Conservation (phyloP, 2,888 invertebrate species). For the Agrotis exclamationis region DNA sequence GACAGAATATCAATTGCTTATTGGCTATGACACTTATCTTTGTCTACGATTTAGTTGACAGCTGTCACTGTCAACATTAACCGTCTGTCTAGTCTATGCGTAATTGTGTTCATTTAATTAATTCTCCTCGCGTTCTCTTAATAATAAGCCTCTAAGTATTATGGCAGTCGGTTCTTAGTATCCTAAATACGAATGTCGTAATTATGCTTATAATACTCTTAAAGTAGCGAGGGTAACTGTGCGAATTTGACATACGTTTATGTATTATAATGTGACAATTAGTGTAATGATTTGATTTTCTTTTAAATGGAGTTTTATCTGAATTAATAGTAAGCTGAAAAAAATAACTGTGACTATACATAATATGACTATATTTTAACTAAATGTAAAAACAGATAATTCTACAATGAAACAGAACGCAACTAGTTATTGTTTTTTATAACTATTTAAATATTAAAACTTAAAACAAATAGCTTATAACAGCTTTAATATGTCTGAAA, state of each 20-base stretch:
- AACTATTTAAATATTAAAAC: no score
- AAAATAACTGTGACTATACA: no score
- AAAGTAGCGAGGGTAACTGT: slow-evolving; percentile 18
- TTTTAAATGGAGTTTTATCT: background rate
- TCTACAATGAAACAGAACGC: no score
- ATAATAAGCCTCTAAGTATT: slow-evolving; percentile 21
- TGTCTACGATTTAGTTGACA: background rate
- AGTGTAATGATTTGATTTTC: slow-evolving; percentile 11
- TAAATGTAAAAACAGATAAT: no score
- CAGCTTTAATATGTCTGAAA: no score
- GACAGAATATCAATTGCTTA: background rate
- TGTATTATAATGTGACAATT: background rate
- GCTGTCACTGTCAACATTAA: background rate
- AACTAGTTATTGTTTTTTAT: no score
- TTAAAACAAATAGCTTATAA: no score
- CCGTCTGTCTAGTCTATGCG: background rate
- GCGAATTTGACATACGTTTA: background rate
- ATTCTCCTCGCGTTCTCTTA: slow-evolving; percentile 36
- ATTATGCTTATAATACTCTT: slow-evolving; percentile 37
- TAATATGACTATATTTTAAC: no score
- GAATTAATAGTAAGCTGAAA: background rate
- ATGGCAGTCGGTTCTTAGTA: slow-evolving; percentile 40
- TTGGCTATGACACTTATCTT: background rate
- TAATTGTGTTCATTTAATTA: slow-evolving; percentile 20
- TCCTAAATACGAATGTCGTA: slow-evolving; percentile 56